Evolutionary conservation across 2,797 vertebrate genomes (phyloP).

Genomic region (Erpetoichthys calabaricus): DNA sequence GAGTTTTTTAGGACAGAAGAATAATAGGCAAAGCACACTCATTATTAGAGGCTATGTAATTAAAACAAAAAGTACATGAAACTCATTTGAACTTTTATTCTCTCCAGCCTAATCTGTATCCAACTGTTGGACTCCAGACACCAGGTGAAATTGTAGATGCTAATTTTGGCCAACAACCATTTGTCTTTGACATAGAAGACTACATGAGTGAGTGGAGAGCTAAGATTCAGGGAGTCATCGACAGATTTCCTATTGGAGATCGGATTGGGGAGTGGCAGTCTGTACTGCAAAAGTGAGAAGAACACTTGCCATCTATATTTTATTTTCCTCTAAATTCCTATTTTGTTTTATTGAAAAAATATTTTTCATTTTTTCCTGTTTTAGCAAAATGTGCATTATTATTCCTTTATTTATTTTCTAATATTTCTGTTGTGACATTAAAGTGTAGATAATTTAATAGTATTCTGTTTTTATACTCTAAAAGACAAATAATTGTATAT

Average conservation of each 20-base stretch:
- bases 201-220: conserved; percentile 96
- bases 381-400: too few relatives aligned
- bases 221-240: conserved; percentile 89
- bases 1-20: too few relatives aligned
- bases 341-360: conserved; percentile 11
- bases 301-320: conserved; percentile 6
- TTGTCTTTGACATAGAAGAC: conserved; percentile 96
- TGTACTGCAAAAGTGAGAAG: conserved; percentile 86
- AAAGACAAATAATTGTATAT: too few relatives aligned
- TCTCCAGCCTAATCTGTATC: conserved; percentile 84
- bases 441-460: too few relatives aligned
- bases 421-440: too few relatives aligned
- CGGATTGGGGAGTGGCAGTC: conserved; percentile 91
- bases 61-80: too few relatives aligned
- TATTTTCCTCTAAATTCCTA: conserved; percentile 8
- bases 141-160: conserved; percentile 94
- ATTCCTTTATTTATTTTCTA: too few relatives aligned
- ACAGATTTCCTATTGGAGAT: conserved; percentile 86
- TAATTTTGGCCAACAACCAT: conserved; percentile 95
- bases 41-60: too few relatives aligned
- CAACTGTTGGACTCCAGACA: conserved; percentile 91
- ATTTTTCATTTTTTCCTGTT: too few relatives aligned
- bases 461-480: too few relatives aligned
- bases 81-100: conserved; percentile 10
- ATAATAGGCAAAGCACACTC: too few relatives aligned